These are phyloP conservation scores for Enteromius unitaeniatus DNA, from an alignment of 2,797 vertebrate species.

Conservation along the genomic window DNA sequence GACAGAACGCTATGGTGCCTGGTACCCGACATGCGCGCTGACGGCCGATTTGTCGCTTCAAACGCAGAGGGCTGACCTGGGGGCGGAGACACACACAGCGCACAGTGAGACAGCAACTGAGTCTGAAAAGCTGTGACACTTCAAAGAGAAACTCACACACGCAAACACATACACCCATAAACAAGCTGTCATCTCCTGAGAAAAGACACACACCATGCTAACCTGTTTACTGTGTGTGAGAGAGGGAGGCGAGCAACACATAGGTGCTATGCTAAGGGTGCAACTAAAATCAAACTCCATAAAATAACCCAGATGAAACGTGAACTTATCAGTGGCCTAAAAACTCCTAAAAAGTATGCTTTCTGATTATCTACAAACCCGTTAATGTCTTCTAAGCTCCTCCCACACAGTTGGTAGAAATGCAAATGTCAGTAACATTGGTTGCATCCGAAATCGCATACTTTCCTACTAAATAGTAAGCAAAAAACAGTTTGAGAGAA, in stretches of 20 bases:
- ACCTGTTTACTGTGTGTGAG: conserved; percentile 46
- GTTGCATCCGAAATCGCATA: background rate
- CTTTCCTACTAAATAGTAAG: background rate
- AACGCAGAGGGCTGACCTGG: conserved; percentile 59
- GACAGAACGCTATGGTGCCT: conserved; percentile 23
- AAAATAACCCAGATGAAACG: background rate
- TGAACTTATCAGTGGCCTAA: background rate
- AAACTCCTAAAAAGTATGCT: background rate
- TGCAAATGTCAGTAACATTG: background rate
- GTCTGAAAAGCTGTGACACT: conserved; percentile 58
- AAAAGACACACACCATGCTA: conserved; percentile 38
- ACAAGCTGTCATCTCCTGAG: conserved; percentile 47
- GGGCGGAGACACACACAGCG: conserved; percentile 57
- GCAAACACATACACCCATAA: conserved; percentile 32
- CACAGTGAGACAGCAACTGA: conserved; percentile 47
- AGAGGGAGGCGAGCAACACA: conserved; percentile 14
- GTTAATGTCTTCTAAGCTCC: background rate
- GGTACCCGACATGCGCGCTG: conserved; percentile 53
- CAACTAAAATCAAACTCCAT: conserved; percentile 9
- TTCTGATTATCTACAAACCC: background rate
- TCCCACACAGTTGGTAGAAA: background rate
- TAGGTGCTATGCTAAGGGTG: conserved; percentile 14
- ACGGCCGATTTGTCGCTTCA: conserved; percentile 66
- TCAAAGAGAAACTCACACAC: conserved; percentile 58
- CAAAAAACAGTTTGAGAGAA: background rate